Evolutionary conservation across 2,888 invertebrate genomes (phyloP).

Genomic region (Pogonocherus hispidulus): DNA sequence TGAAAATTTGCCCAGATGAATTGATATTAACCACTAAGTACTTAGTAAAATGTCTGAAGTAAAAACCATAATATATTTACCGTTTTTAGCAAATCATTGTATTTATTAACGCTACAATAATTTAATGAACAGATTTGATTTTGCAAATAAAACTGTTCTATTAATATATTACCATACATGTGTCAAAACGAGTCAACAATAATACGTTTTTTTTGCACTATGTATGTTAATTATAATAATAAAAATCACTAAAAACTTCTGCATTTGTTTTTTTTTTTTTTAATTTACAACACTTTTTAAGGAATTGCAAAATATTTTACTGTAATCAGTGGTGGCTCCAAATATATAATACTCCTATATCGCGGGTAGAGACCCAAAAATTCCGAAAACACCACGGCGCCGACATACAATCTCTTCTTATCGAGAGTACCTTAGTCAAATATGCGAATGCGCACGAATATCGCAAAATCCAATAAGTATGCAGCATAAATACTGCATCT

Average conservation of each 20-base stretch:
- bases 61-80: constrained; percentile 35
- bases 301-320: too few relatives aligned
- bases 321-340: too few relatives aligned
- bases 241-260: constrained; percentile 41
- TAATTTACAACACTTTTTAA: neutral
- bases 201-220: constrained; percentile 44
- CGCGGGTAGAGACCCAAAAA: too few relatives aligned
- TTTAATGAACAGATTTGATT: constrained; percentile 29
- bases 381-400: too few relatives aligned
- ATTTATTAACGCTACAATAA: constrained; percentile 29
- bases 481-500: too few relatives aligned
- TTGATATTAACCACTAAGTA: constrained; percentile 39
- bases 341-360: too few relatives aligned
- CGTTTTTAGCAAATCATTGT: constrained; percentile 31
- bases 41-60: constrained; percentile 34
- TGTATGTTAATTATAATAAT: constrained; percentile 49
- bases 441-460: too few relatives aligned
- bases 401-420: too few relatives aligned
- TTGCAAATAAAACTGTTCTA: constrained; percentile 30
- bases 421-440: too few relatives aligned
- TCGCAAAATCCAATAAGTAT: too few relatives aligned
- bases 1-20: constrained; percentile 35
- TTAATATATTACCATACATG: constrained; percentile 37
- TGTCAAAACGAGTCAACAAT: constrained; percentile 39
- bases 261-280: constrained; percentile 1